phyloP scores from a whole-genome alignment of 1,140 invertebrate genomes.

The Pissodes strobi region DNA sequence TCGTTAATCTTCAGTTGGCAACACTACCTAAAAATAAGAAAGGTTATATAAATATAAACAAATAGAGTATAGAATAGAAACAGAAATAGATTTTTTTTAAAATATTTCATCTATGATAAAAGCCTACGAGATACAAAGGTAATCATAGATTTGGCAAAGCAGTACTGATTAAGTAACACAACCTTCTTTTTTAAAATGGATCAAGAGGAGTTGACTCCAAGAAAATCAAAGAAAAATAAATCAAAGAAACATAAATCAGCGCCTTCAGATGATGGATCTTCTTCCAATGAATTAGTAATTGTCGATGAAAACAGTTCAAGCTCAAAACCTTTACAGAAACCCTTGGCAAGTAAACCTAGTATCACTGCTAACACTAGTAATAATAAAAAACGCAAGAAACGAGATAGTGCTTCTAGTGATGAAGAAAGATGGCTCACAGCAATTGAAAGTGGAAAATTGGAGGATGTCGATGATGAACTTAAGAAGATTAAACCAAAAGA shows the following conservation, averaged over 20 bases:
- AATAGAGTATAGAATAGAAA: no score
- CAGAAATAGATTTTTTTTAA: no score
- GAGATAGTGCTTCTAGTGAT: constrained; percentile 83
- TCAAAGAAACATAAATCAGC: constrained; percentile 35
- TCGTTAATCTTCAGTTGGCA: no score
- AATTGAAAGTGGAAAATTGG: constrained; percentile 90
- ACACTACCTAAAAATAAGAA: no score
- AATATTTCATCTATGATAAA: no score
- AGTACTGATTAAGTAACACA: no score
- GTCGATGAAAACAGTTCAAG: constrained; percentile 35
- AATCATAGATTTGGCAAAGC: no score
- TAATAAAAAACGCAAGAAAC: constrained; percentile 67
- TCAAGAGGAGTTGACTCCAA: constrained; percentile 26
- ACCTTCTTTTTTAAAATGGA: no score
- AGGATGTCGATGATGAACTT: constrained; percentile 92
- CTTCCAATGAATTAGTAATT: constrained; percentile 40
- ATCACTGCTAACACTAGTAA: constrained; percentile 4
- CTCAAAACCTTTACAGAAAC: constrained; percentile 19
- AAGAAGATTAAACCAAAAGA: constrained; percentile 93
- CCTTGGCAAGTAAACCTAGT: constrained; percentile 1
- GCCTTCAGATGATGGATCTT: constrained; percentile 40
- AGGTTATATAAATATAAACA: no score
- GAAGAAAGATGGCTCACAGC: constrained; percentile 94
- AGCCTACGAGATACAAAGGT: no score
- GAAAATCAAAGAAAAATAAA: constrained; percentile 38